phyloP scores from a whole-genome alignment of 2,113 vertebrate genomes.

The Pseudopodoces humilis region DNA sequence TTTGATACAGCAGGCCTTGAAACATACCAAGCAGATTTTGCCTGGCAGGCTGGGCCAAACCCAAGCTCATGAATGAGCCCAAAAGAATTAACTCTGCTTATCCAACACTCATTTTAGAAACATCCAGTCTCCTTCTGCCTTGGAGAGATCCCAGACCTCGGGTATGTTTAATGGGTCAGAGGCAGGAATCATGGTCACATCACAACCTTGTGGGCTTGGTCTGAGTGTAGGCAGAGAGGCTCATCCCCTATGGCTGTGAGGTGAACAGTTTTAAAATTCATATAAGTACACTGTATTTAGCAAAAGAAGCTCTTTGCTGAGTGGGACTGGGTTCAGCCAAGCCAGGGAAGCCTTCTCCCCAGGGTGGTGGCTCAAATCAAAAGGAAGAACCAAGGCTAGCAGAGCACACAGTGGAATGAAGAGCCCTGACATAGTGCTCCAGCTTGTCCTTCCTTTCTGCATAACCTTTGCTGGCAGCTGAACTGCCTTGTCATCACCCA shows the following conservation, averaged over 20 bases:
- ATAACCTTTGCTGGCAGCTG: background rate
- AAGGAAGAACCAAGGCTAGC: background rate
- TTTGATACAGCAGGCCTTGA: conserved; percentile 2
- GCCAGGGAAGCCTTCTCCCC: background rate
- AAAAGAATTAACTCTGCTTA: conserved; percentile 7
- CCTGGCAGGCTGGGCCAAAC: background rate
- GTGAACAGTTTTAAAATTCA: background rate
- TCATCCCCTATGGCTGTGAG: background rate
- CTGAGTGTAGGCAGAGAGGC: background rate
- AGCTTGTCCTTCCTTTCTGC: background rate
- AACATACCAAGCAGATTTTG: background rate
- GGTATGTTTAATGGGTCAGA: background rate
- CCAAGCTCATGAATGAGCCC: background rate
- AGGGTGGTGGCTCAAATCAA: background rate
- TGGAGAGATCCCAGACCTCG: background rate
- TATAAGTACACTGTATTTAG: background rate
- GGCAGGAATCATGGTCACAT: background rate
- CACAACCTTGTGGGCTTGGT: background rate
- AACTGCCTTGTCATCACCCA: background rate
- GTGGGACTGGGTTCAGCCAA: background rate
- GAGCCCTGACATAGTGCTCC: background rate
- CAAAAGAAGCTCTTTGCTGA: background rate
- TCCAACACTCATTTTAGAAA: background rate
- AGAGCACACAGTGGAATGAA: background rate
- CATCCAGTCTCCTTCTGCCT: background rate